These are phyloP conservation scores for Dexiosoma caninum DNA, from an alignment of 2,888 invertebrate species.

Conservation along the genomic window DNA sequence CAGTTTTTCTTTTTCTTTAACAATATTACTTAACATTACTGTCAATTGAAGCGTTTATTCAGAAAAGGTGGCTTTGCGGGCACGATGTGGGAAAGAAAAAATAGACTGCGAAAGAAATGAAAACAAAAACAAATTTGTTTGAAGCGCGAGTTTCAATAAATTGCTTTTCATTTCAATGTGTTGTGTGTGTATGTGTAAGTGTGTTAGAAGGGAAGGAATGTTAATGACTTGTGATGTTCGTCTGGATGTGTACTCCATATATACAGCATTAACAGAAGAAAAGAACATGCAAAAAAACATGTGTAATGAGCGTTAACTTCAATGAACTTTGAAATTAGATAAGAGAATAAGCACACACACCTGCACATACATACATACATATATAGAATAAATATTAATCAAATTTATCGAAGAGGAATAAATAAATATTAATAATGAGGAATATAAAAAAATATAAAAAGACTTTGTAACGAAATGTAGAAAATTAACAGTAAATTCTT, in stretches of 20 bases:
- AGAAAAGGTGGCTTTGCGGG: conserved; percentile 38
- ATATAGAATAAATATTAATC: neutral
- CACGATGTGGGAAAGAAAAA: conserved; percentile 39
- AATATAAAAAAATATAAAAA: too few relatives aligned
- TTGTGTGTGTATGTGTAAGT: neutral
- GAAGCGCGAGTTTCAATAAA: conserved; percentile 1
- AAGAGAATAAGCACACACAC: conserved; percentile 10
- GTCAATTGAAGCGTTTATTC: conserved; percentile 64
- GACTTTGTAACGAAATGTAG: too few relatives aligned
- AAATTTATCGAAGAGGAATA: too few relatives aligned
- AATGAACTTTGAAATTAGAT: conserved; percentile 63
- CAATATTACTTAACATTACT: conserved; percentile 66
- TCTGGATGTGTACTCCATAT: neutral
- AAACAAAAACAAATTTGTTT: conserved; percentile 15
- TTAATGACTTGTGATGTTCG: conserved; percentile 44
- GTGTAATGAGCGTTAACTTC: conserved; percentile 56
- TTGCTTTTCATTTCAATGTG: conserved; percentile 30
- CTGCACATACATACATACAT: neutral
- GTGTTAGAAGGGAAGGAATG: neutral
- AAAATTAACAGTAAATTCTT: too few relatives aligned
- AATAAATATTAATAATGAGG: too few relatives aligned
- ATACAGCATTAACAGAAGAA: neutral
- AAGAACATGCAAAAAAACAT: conserved; percentile 36
- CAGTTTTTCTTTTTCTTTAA: conserved; percentile 60
- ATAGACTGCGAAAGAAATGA: neutral